A percentile compares a stretch with the other conserved stretches of the same genome.
Conservation (phyloP, 1,140 invertebrate species). For the Anthonomus grandis region DNA sequence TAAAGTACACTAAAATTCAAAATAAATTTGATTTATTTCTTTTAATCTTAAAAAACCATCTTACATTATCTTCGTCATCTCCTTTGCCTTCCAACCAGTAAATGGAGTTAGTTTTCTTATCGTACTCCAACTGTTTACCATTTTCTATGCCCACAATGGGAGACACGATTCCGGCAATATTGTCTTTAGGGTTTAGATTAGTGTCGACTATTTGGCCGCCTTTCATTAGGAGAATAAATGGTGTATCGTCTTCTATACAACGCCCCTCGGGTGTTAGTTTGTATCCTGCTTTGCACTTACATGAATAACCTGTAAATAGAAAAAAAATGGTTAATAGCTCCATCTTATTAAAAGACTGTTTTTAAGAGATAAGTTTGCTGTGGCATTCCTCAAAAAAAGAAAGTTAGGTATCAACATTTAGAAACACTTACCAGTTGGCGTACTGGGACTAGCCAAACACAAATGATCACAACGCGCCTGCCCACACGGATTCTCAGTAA, state of each 20-base stretch:
- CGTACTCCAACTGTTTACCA: slow-evolving; percentile 88
- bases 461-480: slow-evolving; percentile 82
- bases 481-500: slow-evolving; percentile 78
- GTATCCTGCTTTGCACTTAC: slow-evolving; percentile 89
- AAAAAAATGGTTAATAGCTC: too few relatives aligned
- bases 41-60: slow-evolving; percentile 24
- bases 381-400: background rate
- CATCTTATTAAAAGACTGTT: too few relatives aligned
- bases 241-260: slow-evolving; percentile 80
- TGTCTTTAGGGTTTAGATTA: slow-evolving; percentile 70
- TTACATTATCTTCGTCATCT: slow-evolving; percentile 67
- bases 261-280: slow-evolving; percentile 64
- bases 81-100: slow-evolving; percentile 81
- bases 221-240: slow-evolving; percentile 89
- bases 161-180: slow-evolving; percentile 72
- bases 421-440: slow-evolving; percentile 39
- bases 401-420: background rate
- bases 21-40: too few relatives aligned
- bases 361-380: background rate
- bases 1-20: slow-evolving; percentile 72
- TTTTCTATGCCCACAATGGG: slow-evolving; percentile 89
- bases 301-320: slow-evolving; percentile 70
- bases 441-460: slow-evolving; percentile 80
- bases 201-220: slow-evolving; percentile 86
- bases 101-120: slow-evolving; percentile 75